A percentile compares a stretch with the other conserved stretches of the same genome.
phyloP scores from a whole-genome alignment of 2,113 vertebrate species.

The Cavia porcellus region DNA sequence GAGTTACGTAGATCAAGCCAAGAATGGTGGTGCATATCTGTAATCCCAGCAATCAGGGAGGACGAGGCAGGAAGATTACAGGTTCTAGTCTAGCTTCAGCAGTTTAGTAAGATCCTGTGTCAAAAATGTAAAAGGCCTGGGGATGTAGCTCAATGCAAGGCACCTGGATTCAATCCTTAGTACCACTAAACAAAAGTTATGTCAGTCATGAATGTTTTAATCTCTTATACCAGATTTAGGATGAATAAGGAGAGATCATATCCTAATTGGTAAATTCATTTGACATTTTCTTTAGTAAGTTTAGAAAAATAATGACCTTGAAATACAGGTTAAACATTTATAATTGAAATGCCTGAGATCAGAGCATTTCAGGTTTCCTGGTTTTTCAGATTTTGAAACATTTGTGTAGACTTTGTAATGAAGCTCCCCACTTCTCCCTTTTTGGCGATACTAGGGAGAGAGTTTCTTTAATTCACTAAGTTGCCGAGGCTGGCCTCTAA shows the following conservation, averaged over 20 bases:
- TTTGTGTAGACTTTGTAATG: neutral
- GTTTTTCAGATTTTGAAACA: neutral
- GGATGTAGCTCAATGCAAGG: neutral
- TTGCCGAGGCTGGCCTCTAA: neutral
- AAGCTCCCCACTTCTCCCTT: neutral
- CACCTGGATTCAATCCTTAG: neutral
- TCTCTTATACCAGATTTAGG: neutral
- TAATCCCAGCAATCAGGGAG: neutral
- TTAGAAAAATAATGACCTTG: constrained; percentile 59
- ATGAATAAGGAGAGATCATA: constrained; percentile 1
- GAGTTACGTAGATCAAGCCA: neutral
- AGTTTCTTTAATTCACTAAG: neutral
- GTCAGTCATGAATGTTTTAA: neutral
- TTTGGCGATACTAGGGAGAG: neutral
- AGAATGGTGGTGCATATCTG: neutral
- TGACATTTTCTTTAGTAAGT: neutral
- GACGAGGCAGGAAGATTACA: neutral
- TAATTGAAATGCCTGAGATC: neutral
- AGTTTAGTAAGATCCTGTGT: neutral
- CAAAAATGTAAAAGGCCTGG: neutral
- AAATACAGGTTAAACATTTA: neutral
- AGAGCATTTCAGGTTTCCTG: neutral
- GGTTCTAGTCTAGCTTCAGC: neutral
- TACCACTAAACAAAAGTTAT: neutral
- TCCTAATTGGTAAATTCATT: constrained; percentile 6